A percentile compares a stretch with the other conserved stretches of the same genome.
Evolutionary conservation across 2,888 invertebrate genomes (phyloP).

Genomic region (Geotrupes spiniger): DNA sequence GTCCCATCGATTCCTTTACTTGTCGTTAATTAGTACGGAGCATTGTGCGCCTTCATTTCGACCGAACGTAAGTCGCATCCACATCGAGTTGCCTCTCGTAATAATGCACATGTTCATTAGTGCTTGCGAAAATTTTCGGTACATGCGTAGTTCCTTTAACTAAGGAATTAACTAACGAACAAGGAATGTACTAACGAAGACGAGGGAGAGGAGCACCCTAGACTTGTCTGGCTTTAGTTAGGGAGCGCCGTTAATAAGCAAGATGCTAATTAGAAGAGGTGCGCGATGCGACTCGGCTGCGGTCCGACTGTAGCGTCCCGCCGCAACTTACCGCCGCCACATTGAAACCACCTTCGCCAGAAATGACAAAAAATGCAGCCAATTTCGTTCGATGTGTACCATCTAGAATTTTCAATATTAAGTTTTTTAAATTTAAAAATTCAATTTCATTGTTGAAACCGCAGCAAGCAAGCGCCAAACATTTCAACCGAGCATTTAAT

Average conservation of each 20-base stretch:
- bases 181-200: conserved; percentile 34
- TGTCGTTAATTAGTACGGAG: conserved; percentile 21
- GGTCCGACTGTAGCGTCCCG: conserved; percentile 2
- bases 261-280: conserved; percentile 30
- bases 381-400: too few relatives aligned
- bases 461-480: too few relatives aligned
- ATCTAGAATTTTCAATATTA: too few relatives aligned
- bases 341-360: too few relatives aligned
- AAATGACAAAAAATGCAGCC: too few relatives aligned
- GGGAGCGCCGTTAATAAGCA: conserved; percentile 29
- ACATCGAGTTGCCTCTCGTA: conserved; percentile 15
- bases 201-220: conserved; percentile 25
- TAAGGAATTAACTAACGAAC: conserved; percentile 35
- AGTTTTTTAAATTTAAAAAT: too few relatives aligned
- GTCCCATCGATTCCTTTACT: conserved; percentile 15
- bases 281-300: conserved; percentile 25
- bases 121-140: conserved; percentile 33
- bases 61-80: conserved; percentile 13
- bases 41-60: conserved; percentile 14
- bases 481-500: too few relatives aligned
- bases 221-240: conserved; percentile 21
- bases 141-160: conserved; percentile 33
- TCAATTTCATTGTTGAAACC: too few relatives aligned
- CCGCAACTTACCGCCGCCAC: too few relatives aligned
- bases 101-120: conserved; percentile 31